phyloP scores from a whole-genome alignment of 2,113 vertebrate genomes.

The Perca fluviatilis region DNA sequence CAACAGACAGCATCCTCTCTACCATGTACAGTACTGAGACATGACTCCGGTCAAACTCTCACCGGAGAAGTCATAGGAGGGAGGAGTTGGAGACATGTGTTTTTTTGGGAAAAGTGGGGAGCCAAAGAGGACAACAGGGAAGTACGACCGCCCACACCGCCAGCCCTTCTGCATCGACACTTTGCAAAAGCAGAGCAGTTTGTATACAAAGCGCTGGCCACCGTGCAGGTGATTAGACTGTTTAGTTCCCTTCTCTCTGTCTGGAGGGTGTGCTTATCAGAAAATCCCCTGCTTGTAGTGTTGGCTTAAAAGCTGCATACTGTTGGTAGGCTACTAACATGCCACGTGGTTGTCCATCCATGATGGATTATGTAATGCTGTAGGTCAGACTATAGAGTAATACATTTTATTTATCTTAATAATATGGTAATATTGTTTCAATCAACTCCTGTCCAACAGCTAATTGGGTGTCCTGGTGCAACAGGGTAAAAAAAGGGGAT shows the following conservation, averaged over 20 bases:
- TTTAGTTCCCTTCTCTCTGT: slow-evolving; percentile 6
- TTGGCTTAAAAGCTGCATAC: slow-evolving; percentile 14
- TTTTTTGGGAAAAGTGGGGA: slow-evolving; percentile 39
- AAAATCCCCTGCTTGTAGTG: not conserved
- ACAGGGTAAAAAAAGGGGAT: slow-evolving; percentile 31
- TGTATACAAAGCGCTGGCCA: not conserved
- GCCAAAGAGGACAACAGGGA: slow-evolving; percentile 48
- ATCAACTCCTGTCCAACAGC: not conserved
- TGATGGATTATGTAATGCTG: not conserved
- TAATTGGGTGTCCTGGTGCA: slow-evolving; percentile 12
- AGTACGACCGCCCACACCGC: not conserved
- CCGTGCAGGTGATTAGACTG: not conserved
- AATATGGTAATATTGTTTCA: not conserved
- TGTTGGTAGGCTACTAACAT: not conserved
- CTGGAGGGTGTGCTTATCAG: slow-evolving; percentile 1
- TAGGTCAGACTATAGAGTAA: not conserved
- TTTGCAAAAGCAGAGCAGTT: not conserved
- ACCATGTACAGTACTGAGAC: slow-evolving; percentile 19
- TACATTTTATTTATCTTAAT: slow-evolving; percentile 1
- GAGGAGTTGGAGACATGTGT: slow-evolving; percentile 73
- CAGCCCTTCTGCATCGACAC: slow-evolving; percentile 8
- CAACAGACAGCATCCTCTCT: not conserved
- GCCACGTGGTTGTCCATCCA: not conserved
- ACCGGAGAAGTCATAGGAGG: slow-evolving; percentile 31
- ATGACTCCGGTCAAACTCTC: slow-evolving; percentile 46